A percentile compares a stretch with the other conserved stretches of the same genome.
phyloP scores from a whole-genome alignment of 2,888 invertebrate species.

The Tanaodytes sp. region DNA sequence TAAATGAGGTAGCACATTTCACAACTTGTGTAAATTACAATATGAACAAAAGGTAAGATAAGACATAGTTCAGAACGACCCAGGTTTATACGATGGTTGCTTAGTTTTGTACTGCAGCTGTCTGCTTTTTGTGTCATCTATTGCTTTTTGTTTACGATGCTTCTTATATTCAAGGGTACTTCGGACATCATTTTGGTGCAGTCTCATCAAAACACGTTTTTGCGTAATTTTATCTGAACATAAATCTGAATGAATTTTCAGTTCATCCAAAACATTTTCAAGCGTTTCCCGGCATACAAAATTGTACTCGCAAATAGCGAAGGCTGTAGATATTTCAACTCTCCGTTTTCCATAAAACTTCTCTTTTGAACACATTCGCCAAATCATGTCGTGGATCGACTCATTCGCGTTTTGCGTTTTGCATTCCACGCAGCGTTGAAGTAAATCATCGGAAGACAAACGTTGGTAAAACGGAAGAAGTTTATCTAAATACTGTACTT shows the following conservation, averaged over 20 bases:
- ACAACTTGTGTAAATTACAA: too few species aligned
- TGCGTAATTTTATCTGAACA: slow-evolving; percentile 7
- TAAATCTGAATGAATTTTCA: slow-evolving; percentile 5
- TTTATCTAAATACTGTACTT: background rate
- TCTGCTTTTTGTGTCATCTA: too few species aligned
- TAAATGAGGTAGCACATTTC: too few species aligned
- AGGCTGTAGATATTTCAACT: slow-evolving; percentile 16
- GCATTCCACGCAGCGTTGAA: slow-evolving; percentile 6
- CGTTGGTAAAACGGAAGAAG: slow-evolving; percentile 1
- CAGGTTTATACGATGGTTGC: too few species aligned
- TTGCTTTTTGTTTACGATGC: too few species aligned
- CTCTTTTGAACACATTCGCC: slow-evolving; percentile 15
- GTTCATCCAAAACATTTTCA: slow-evolving; percentile 6
- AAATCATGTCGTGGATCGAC: slow-evolving; percentile 16
- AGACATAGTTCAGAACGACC: too few species aligned
- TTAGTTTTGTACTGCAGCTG: too few species aligned
- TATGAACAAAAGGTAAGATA: too few species aligned
- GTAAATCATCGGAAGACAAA: background rate
- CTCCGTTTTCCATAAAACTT: slow-evolving; percentile 17
- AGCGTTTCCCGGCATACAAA: slow-evolving; percentile 10
- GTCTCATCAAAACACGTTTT: slow-evolving; percentile 8
- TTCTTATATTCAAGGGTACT: too few species aligned
- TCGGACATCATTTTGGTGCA: slow-evolving; percentile 8
- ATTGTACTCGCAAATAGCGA: slow-evolving; percentile 23
- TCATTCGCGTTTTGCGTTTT: slow-evolving; percentile 23